Evolutionary conservation across 2,888 invertebrate genomes (phyloP).

Genomic region (Drosophila mimica): DNA sequence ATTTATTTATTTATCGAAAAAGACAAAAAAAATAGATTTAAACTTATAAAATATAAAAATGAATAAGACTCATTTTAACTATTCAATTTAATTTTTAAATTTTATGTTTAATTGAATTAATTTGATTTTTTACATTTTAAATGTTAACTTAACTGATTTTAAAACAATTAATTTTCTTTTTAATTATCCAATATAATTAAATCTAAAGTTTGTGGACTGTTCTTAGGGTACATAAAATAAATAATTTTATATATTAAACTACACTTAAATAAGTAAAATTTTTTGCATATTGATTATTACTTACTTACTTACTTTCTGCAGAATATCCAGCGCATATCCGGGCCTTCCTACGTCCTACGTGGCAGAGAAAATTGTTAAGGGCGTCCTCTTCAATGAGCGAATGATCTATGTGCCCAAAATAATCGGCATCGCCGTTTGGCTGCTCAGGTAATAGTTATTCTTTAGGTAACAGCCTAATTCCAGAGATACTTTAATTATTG

Average conservation of each 20-base stretch:
- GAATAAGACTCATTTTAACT: too few species aligned
- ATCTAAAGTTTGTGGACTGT: too few species aligned
- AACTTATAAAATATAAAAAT: neutral
- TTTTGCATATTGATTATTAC: neutral
- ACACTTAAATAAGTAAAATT: neutral
- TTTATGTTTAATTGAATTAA: neutral
- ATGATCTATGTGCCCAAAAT: conserved; percentile 84
- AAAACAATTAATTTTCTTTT: neutral
- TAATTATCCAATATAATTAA: too few species aligned
- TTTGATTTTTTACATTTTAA: neutral
- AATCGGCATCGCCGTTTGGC: conserved; percentile 83
- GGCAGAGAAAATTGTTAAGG: conserved; percentile 83
- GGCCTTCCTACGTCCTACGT: conserved; percentile 83
- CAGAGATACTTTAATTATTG: neutral
- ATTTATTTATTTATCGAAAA: neutral
- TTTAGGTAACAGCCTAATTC: neutral
- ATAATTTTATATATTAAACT: too few species aligned
- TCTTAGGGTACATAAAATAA: too few species aligned
- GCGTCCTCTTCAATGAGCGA: conserved; percentile 82
- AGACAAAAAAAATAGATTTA: fast-evolving
- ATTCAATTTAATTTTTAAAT: neutral
- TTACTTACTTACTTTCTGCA: conserved; percentile 19
- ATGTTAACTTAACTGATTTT: neutral
- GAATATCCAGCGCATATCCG: conserved; percentile 83
- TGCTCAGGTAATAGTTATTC: conserved; percentile 74